Conservation (phyloP, 1,140 invertebrate genomes). For the Eufriesea mexicana region DNA sequence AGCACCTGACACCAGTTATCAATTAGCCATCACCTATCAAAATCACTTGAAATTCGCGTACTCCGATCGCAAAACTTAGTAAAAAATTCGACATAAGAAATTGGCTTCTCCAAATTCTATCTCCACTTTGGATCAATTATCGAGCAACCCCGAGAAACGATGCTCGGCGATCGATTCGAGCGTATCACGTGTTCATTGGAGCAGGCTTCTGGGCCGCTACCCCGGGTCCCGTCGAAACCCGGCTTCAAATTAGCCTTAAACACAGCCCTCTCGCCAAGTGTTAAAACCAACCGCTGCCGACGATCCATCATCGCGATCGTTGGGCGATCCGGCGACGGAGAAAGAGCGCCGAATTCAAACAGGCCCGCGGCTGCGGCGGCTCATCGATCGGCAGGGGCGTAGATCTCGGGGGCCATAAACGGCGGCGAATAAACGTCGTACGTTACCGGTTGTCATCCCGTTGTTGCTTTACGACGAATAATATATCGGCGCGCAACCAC, state of each 20-base stretch:
- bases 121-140: too few relatives aligned
- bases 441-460: constrained; percentile 22
- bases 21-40: too few relatives aligned
- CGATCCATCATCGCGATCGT: constrained; percentile 20
- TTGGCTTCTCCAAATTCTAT: too few relatives aligned
- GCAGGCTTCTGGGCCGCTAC: neutral
- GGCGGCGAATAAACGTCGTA: constrained; percentile 7
- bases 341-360: constrained; percentile 25
- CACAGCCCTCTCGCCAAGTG: constrained; percentile 2
- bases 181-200: neutral
- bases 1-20: too few relatives aligned
- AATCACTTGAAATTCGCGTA: too few relatives aligned
- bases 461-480: neutral
- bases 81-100: too few relatives aligned
- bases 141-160: too few relatives aligned
- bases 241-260: constrained; percentile 20
- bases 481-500: neutral
- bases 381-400: neutral
- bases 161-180: too few relatives aligned
- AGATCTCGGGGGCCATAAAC: neutral
- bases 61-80: too few relatives aligned
- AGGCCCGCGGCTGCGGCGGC: too few relatives aligned
- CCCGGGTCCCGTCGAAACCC: neutral
- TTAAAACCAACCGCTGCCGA: constrained; percentile 16
- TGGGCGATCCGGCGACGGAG: neutral